Conservation (phyloP, 2,888 invertebrate species). For the Asteroscopus sphinx region DNA sequence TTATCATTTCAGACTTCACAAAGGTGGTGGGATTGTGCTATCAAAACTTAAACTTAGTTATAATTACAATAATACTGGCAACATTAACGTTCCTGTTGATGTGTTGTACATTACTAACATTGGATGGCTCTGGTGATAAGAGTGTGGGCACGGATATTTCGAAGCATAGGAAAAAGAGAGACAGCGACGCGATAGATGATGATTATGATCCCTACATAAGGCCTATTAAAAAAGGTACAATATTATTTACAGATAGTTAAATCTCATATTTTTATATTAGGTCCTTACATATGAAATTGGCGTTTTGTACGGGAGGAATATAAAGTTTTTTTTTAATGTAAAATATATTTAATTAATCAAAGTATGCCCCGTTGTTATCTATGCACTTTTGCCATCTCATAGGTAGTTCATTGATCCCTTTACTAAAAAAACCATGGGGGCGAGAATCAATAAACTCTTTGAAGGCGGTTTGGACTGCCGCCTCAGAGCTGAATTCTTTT, state of each 20-base stretch:
- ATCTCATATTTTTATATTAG: background rate
- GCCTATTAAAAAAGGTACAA: constrained; percentile 49
- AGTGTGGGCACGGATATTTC: constrained; percentile 27
- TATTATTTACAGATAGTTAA: constrained; percentile 12
- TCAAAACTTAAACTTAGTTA: constrained; percentile 68
- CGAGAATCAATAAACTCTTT: too few relatives aligned
- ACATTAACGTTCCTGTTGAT: constrained; percentile 69
- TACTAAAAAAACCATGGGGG: too few relatives aligned
- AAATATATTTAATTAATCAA: too few relatives aligned
- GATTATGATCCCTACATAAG: constrained; percentile 43
- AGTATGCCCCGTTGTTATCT: too few relatives aligned
- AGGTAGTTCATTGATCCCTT: too few relatives aligned
- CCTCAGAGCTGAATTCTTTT: too few relatives aligned
- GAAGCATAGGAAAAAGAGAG: constrained; percentile 41
- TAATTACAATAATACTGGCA: constrained; percentile 67
- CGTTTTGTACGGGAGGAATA: too few relatives aligned
- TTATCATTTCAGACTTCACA: constrained; percentile 76
- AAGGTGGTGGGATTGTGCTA: constrained; percentile 76
- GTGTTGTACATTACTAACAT: constrained; percentile 75
- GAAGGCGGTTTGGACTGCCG: too few relatives aligned
- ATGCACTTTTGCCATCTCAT: too few relatives aligned
- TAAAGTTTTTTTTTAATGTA: too few relatives aligned
- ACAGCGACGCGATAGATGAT: constrained; percentile 44
- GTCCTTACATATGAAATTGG: too few relatives aligned
- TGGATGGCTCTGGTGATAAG: constrained; percentile 55